Conservation (phyloP, 2,797 vertebrate genomes). For the Melanotaenia trifasciata region DNA sequence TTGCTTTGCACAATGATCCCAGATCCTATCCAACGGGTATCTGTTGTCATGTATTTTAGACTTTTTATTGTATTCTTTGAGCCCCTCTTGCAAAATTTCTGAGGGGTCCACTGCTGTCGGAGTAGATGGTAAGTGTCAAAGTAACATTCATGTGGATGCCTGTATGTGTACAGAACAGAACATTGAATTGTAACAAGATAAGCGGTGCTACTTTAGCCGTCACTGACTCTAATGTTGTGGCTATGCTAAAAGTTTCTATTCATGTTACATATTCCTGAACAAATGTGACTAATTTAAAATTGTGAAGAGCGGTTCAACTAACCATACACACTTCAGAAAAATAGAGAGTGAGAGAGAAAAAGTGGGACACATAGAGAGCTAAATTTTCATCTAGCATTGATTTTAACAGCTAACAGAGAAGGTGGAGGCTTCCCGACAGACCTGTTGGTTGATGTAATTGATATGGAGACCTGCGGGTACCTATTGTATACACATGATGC, state of each 20-base stretch:
- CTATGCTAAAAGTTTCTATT: neutral
- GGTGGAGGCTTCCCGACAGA: neutral
- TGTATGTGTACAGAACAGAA: neutral
- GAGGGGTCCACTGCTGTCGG: neutral
- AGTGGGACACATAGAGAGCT: too few species aligned
- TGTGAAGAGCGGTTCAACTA: neutral
- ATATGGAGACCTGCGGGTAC: neutral
- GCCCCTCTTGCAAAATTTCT: too few species aligned
- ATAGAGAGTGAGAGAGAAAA: neutral
- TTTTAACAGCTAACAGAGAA: neutral
- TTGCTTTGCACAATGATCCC: too few species aligned
- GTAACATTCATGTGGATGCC: neutral
- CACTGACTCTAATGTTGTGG: neutral
- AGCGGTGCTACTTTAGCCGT: neutral
- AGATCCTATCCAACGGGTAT: too few species aligned
- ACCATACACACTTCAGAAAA: neutral
- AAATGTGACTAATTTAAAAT: neutral
- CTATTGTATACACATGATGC: neutral
- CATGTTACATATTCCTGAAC: neutral
- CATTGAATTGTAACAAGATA: neutral
- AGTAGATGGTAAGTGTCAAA: neutral
- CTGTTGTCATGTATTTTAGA: neutral
- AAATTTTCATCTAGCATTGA: neutral
- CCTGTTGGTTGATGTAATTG: slow-evolving; percentile 7
- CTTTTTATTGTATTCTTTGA: neutral